These are phyloP conservation scores for Germaria angustata DNA, from an alignment of 2,888 invertebrate species.

Conservation along the genomic window DNA sequence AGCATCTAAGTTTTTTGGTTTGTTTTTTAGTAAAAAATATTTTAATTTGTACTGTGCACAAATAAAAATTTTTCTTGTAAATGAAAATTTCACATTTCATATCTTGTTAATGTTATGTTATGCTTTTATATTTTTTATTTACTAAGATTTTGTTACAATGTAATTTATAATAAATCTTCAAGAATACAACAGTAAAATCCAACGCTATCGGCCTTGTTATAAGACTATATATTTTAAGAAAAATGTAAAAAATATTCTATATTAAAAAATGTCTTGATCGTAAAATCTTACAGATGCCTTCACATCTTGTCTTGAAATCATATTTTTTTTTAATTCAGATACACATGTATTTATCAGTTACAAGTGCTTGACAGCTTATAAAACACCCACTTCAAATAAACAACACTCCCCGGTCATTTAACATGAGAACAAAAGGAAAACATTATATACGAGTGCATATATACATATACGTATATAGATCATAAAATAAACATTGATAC, in stretches of 20 bases:
- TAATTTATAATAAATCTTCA: too few relatives aligned
- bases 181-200: too few relatives aligned
- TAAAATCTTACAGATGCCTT: too few relatives aligned
- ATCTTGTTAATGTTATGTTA: too few relatives aligned
- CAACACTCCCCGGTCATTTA: neutral
- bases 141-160: too few relatives aligned
- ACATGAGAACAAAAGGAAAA: conserved; percentile 6
- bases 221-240: too few relatives aligned
- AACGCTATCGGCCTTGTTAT: too few relatives aligned
- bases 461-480: neutral
- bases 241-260: neutral
- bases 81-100: too few relatives aligned
- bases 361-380: conserved; percentile 34
- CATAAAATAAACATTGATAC: conserved; percentile 47
- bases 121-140: too few relatives aligned
- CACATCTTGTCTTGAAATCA: neutral
- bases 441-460: neutral
- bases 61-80: neutral
- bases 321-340: conserved; percentile 10
- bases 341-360: conserved; percentile 18
- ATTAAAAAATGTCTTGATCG: too few relatives aligned
- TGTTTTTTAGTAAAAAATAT: too few relatives aligned
- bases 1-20: too few relatives aligned
- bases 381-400: conserved; percentile 55
- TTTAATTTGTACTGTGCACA: neutral